phyloP scores from a whole-genome alignment of 2,113 vertebrate species.

The Microtus pennsylvanicus region DNA sequence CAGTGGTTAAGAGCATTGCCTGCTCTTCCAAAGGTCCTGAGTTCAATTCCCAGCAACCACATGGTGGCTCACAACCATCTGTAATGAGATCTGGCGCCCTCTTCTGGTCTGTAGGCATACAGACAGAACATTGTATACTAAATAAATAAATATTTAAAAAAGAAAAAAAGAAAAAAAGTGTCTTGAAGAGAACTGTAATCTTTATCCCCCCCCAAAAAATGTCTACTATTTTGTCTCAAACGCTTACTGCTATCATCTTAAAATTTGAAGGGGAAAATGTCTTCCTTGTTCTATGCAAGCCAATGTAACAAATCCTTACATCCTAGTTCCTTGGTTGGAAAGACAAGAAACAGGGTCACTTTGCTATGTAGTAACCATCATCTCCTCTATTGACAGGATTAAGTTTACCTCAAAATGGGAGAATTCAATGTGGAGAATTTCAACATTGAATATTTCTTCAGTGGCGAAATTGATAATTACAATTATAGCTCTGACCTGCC shows the following conservation, averaged over 20 bases:
- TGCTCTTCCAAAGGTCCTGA: too few species aligned
- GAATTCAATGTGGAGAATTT: fast-evolving
- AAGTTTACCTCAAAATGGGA: slow-evolving; percentile 3
- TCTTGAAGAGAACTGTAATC: background rate
- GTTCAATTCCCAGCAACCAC: too few species aligned
- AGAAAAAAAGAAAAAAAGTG: too few species aligned
- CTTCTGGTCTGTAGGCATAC: too few species aligned
- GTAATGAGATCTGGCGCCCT: too few species aligned
- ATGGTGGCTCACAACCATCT: too few species aligned
- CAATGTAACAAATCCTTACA: background rate
- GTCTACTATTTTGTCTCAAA: slow-evolving; percentile 14
- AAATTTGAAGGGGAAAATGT: background rate
- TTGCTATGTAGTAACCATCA: background rate
- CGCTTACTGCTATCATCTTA: background rate
- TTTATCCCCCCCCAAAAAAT: background rate
- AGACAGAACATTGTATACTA: too few species aligned
- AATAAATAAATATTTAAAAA: too few species aligned
- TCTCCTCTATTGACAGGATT: slow-evolving; percentile 53
- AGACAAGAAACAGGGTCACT: background rate
- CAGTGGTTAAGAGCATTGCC: too few species aligned
- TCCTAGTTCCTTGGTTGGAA: background rate
- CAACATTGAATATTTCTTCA: fast-evolving
- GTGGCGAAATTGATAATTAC: background rate
- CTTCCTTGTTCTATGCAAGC: background rate
- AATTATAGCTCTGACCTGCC: slow-evolving; percentile 71